Base-by-base conservation (phyloP, 2,888 invertebrate genomes). In the Calliphora vomitoria region DNA sequence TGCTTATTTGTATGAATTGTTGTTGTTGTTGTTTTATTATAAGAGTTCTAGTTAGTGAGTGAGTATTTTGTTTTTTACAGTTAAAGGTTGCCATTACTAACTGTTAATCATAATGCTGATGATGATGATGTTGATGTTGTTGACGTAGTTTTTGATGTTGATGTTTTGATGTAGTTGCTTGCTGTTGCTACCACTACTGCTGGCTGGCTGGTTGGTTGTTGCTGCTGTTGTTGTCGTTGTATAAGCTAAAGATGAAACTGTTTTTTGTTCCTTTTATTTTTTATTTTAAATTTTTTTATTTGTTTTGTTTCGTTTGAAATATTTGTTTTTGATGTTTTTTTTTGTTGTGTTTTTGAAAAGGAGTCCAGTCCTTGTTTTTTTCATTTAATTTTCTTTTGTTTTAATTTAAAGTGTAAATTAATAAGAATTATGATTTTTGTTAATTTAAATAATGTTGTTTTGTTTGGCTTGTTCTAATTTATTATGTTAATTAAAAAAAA, bases 51-150 rank as follows among this genome's bases (percentile, higher is more conserved):
- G 13, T n/a, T 3, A 55, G 8, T 18, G 5, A 53, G 25, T 72
- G 47, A 13, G 55, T 72, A 44, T 47, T 81, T 81, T 72, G 41
- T 44, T 64, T 55, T 72, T 83, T 78, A 84, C 84, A 87, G 81
- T 84, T 84, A 87, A 85, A 85, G 85, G 80, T 84, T 84, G 64
- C 80, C 69, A 78, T 75, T 78, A 75, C 80, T 75, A 87, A 87
- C 85, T 50, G 82, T 69, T 82, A 78, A 85, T 85, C 74, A 85
- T 79, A 69, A 75, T 76, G 41, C 78, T 71, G 78, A 64, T 69
- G 78, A n/a, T 74, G 71, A 50, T 44, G 35, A 35, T 55, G 78
- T 11, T 58, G 62, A 47, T 50, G 66, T 53, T 83, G 80, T 69
- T 80, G 82, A 35, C 62, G 80, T 74, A 47, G 53, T 87, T 68